Base-by-base conservation (phyloP, 2,797 vertebrate species). In the Leucoraja ocellata region DNA sequence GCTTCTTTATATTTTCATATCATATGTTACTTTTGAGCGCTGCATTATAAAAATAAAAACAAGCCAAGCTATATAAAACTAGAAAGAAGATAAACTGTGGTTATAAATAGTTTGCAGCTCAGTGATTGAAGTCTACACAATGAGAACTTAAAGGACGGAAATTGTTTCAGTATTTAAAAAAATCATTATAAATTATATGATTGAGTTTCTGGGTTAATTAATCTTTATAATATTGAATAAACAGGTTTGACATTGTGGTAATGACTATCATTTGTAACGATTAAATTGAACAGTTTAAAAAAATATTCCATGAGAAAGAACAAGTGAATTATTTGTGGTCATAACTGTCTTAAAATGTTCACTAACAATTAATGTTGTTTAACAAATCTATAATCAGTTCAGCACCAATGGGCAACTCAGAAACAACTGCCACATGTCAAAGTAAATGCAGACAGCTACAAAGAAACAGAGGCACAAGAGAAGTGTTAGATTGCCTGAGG, bases 321-420 rank as follows among this genome's bases (percentile, higher is more conserved):
- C 36, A 25, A 76, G 76, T 92, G 90, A 74, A 92, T 92, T 25
- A 76, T 76, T 92, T 92, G 90, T 74, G 90, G 90, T 92, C 90
- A 92, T 54, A 92, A 5, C 21, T 92, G 46, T 39, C 71, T 92
- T 92, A 28, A 92, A 74, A 58, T 74, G 71, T 5, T 74, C 25
- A 39, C 39, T 54, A 46, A 91, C 74, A 25, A 21, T 39, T 11
- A 92, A 8, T n/a, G 39, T 13, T 74, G 23, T 68, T 76, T 74
- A 54, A 76, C 39, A 39, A 76, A 76, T 39, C 90, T 18, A 54
- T 76, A 92, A 92, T 92, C 39, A 92, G 36, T 25, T 91, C 90
- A 46, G 90, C 23, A 74, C 68, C 90, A 92, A 92, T 76, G 68
- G 90, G 46, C 68, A 92, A 92, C 36, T 76, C 90, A 76, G 54